These are phyloP conservation scores for Atethmia centrago DNA, from an alignment of 2,888 invertebrate species.

Conservation along the genomic window DNA sequence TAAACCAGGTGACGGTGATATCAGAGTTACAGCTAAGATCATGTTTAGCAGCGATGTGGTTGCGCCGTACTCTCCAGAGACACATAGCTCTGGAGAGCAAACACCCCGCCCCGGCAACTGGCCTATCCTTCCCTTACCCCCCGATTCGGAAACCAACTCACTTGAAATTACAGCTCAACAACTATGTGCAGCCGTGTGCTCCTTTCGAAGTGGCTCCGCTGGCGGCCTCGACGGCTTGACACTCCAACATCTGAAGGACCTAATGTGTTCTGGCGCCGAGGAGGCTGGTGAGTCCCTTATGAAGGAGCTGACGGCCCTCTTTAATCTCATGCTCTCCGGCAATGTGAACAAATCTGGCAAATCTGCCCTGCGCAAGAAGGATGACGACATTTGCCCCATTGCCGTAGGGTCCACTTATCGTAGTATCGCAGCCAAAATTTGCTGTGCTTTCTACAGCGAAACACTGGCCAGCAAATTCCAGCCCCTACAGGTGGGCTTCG, in stretches of 20 bases:
- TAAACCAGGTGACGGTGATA: neutral
- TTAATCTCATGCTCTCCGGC: neutral
- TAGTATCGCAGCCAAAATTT: neutral
- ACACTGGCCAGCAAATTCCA: too few relatives aligned
- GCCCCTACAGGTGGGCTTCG: too few relatives aligned
- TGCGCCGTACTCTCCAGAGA: neutral
- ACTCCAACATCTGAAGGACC: constrained; percentile 1
- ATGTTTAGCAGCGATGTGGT: constrained; percentile 1
- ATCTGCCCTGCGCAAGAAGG: too few relatives aligned
- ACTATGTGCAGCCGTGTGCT: too few relatives aligned
- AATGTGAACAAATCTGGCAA: constrained; percentile 8
- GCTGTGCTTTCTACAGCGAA: too few relatives aligned
- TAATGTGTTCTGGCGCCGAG: constrained; percentile 8
- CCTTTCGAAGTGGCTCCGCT: too few relatives aligned
- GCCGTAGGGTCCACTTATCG: neutral
- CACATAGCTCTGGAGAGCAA: too few relatives aligned
- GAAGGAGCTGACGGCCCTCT: neutral
- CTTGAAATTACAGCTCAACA: too few relatives aligned
- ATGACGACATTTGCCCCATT: neutral
- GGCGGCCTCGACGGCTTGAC: too few relatives aligned
- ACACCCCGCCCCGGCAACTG: too few relatives aligned
- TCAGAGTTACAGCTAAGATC: neutral
- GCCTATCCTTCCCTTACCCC: too few relatives aligned
- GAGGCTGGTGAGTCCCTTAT: constrained; percentile 12
- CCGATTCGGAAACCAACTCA: too few relatives aligned